Conservation (phyloP, 2,113 vertebrate genomes). For the Thunnus thynnus region DNA sequence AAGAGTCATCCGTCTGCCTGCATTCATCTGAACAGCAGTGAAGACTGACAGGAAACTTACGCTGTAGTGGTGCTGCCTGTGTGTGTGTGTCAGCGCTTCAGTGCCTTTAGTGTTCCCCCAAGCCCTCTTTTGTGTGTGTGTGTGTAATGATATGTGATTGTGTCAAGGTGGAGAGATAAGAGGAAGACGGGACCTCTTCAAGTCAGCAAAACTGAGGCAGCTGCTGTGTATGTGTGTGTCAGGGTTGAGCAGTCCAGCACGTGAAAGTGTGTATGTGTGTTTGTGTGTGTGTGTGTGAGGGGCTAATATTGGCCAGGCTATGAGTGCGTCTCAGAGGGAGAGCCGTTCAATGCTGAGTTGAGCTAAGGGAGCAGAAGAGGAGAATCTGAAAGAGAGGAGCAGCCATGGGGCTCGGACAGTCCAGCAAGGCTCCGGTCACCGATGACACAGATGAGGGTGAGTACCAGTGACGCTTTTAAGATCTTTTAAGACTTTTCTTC, state of each 20-base stretch:
- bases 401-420: slow-evolving; percentile 93
- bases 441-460: slow-evolving; percentile 91
- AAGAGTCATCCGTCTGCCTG: slow-evolving; percentile 41
- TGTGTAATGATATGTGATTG: slow-evolving; percentile 50
- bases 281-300: slow-evolving; percentile 26
- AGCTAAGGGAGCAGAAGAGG: slow-evolving; percentile 58
- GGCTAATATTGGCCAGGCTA: slow-evolving; percentile 58
- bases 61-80: slow-evolving; percentile 15
- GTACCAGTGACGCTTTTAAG: slow-evolving; percentile 48
- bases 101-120: slow-evolving; percentile 33
- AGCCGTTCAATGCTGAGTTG: slow-evolving; percentile 67
- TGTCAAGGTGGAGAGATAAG: slow-evolving; percentile 60
- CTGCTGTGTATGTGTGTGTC: slow-evolving; percentile 29
- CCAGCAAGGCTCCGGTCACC: slow-evolving; percentile 87
- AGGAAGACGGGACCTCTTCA: slow-evolving; percentile 47
- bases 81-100: slow-evolving; percentile 49
- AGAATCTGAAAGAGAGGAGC: slow-evolving; percentile 58
- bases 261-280: slow-evolving; percentile 31
- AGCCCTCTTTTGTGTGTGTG: slow-evolving; percentile 26
- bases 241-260: slow-evolving; percentile 41
- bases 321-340: slow-evolving; percentile 67
- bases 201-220: slow-evolving; percentile 54
- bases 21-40: slow-evolving; percentile 30
- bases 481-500: neutral
- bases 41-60: slow-evolving; percentile 44